phyloP scores from a whole-genome alignment of 1,140 invertebrate species.

The Pseudobourletiella spinata region DNA sequence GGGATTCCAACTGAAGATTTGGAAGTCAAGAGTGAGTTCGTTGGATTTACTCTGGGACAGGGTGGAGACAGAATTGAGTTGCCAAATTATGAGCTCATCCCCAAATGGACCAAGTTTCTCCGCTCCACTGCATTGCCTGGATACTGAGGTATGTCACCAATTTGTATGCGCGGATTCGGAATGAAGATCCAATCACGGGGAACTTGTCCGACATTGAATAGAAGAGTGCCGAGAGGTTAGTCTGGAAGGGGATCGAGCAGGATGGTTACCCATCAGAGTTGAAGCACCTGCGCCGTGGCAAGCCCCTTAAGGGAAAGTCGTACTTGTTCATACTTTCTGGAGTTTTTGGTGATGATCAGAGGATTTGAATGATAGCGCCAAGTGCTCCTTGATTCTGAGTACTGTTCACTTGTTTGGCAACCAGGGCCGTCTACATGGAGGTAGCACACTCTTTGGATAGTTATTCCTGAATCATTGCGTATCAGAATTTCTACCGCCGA shows the following conservation, averaged over 20 bases:
- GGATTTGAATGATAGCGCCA: neutral
- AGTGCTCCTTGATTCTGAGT: slow-evolving; percentile 16
- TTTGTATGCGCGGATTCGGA: too few species aligned
- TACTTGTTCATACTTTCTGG: neutral
- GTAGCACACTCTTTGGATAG: slow-evolving; percentile 25
- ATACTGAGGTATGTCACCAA: neutral
- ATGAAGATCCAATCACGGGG: too few species aligned
- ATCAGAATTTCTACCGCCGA: neutral
- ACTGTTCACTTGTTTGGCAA: slow-evolving; percentile 34
- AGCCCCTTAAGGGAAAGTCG: neutral
- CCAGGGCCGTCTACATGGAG: slow-evolving; percentile 37
- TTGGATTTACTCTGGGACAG: neutral
- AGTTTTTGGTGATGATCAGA: neutral
- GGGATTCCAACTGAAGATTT: neutral
- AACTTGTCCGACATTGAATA: neutral
- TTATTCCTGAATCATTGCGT: neutral
- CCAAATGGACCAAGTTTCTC: neutral
- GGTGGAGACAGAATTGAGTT: too few species aligned
- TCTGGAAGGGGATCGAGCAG: neutral
- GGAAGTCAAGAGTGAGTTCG: neutral
- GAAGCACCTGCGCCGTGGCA: neutral
- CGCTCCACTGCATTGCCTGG: neutral
- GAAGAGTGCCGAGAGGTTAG: neutral
- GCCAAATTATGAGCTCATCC: neutral
- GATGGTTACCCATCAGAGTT: neutral